Percentiles rank a stretch among this genome's conserved stretches.
These are phyloP conservation scores for Anas bahamensis DNA, from an alignment of 2,797 vertebrate species.

Conservation along the genomic window DNA sequence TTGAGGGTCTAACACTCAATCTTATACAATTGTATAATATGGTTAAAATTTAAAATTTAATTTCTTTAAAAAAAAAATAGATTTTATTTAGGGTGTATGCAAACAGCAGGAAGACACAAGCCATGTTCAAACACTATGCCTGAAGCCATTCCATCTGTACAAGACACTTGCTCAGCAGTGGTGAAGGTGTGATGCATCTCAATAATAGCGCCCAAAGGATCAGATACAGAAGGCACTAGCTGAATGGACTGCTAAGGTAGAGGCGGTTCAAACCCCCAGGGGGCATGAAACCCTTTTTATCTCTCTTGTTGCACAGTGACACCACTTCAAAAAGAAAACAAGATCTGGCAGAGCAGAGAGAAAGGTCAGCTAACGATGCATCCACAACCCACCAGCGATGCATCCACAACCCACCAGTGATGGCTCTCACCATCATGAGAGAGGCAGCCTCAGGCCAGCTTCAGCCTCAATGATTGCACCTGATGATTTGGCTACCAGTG, in stretches of 20 bases:
- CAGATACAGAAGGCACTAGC: neutral
- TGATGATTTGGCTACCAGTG: neutral
- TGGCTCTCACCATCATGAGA: rapidly evolving
- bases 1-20: neutral
- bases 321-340: neutral
- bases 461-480: neutral
- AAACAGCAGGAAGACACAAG: neutral
- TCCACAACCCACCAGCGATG: neutral
- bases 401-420: neutral
- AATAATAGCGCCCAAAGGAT: neutral
- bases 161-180: neutral
- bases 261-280: neutral
- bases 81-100: neutral
- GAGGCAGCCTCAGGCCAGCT: neutral
- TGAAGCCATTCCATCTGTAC: neutral
- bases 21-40: neutral
- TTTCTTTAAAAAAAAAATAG: neutral
- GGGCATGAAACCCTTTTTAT: neutral
- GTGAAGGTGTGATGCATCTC: neutral
- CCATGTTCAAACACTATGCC: neutral
- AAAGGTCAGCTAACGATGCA: neutral
- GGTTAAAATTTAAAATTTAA: neutral
- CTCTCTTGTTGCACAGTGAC: neutral
- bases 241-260: neutral
- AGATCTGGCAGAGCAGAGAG: neutral